Evolutionary conservation across 2,888 invertebrate genomes (phyloP).

Genomic region (Emmelina monodactyla): DNA sequence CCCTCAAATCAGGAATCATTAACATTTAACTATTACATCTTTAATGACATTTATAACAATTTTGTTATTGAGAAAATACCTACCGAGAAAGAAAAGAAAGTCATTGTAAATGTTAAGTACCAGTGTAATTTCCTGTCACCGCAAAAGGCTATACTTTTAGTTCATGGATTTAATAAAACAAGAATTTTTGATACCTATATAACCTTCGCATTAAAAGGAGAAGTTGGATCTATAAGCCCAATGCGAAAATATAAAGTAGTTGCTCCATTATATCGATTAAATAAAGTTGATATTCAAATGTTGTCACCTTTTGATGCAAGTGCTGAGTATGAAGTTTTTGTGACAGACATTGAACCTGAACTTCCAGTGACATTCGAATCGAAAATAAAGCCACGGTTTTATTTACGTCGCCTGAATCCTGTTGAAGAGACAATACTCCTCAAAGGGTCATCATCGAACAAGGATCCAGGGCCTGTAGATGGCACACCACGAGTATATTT

Average conservation of each 20-base stretch:
- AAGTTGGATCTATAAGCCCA: conserved; percentile 34
- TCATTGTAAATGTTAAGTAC: conserved; percentile 40
- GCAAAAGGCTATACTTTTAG: conserved; percentile 35
- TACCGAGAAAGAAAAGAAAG: conserved; percentile 41
- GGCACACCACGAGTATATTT: conserved; percentile 39
- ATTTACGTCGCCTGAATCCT: conserved; percentile 35
- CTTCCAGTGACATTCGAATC: conserved; percentile 33
- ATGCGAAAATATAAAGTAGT: conserved; percentile 45
- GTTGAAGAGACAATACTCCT: conserved; percentile 40
- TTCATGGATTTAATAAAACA: conserved; percentile 54
- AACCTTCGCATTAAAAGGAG: conserved; percentile 37
- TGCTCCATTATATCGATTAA: conserved; percentile 44
- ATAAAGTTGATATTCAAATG: conserved; percentile 41
- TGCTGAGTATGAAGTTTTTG: conserved; percentile 26
- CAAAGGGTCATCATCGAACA: conserved; percentile 29
- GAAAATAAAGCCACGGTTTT: conserved; percentile 29
- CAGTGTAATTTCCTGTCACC: conserved; percentile 39
- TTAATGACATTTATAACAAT: conserved; percentile 36
- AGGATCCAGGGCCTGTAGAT: conserved; percentile 32
- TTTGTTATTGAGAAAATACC: conserved; percentile 44
- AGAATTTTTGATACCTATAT: conserved; percentile 53
- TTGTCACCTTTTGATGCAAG: conserved; percentile 35
- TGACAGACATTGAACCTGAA: conserved; percentile 43
- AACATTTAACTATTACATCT: conserved; percentile 32
- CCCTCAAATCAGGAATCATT: conserved; percentile 47